A percentile compares a stretch with the other conserved stretches of the same genome.
Conservation (phyloP, 1,140 invertebrate genomes). For the Euwallacea fornicatus region DNA sequence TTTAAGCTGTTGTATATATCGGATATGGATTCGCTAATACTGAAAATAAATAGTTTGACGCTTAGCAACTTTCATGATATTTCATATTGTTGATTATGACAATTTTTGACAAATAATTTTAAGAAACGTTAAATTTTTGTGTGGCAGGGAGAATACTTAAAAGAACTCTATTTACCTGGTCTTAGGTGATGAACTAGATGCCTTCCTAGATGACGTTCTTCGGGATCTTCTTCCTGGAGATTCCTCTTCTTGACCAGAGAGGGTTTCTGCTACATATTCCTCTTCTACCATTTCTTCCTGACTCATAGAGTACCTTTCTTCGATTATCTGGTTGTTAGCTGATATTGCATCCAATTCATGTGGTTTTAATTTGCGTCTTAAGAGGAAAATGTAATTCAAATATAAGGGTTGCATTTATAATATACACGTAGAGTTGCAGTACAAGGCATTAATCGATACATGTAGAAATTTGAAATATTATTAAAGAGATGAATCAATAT, state of each 20-base stretch:
- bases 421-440: too few relatives aligned
- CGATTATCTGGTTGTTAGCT: constrained; percentile 41
- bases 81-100: neutral
- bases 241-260: constrained; percentile 53
- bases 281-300: constrained; percentile 43
- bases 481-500: too few relatives aligned
- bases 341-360: constrained; percentile 60
- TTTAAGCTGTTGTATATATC: constrained; percentile 32
- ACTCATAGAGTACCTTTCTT: constrained; percentile 6
- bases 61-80: too few relatives aligned
- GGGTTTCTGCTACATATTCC: constrained; percentile 15
- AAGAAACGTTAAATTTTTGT: too few relatives aligned
- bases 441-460: too few relatives aligned
- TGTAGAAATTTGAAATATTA: too few relatives aligned
- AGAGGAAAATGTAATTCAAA: neutral
- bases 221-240: constrained; percentile 41
- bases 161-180: constrained; percentile 17
- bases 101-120: too few relatives aligned
- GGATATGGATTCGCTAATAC: constrained; percentile 32
- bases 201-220: constrained; percentile 23
- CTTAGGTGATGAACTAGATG: constrained; percentile 32
- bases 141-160: too few relatives aligned
- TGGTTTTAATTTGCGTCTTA: constrained; percentile 68
- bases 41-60: constrained; percentile 2
- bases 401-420: neutral